Evolutionary conservation across 2,113 vertebrate species (phyloP), one percentile per base, ranked within the genome.

Genomic region (Helogale parvula): DNA sequence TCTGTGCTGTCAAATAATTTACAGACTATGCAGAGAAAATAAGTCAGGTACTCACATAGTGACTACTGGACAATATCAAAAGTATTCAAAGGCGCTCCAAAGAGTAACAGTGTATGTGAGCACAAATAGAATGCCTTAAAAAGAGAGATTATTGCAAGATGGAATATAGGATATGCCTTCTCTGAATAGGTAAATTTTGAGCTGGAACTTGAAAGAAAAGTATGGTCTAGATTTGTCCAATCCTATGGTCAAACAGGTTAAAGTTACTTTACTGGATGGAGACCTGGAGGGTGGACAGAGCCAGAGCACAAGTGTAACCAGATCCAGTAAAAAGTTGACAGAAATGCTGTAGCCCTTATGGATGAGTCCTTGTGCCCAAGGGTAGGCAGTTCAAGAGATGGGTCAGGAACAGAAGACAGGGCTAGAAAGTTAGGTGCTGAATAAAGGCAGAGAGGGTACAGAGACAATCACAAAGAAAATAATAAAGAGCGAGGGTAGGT

Each of bases 151-250:
- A 35, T 54, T 76, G 47, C 27, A 35, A 69, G 11, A 10, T 63
- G 5, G 47, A 93, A 41, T 66, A n/a, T 10, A 35, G 57, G 27
- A 54, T 29, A 69, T 23, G 10, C 3, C 45, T 54, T 93, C 35
- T 77, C 19, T 50, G 45, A 94, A 35, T 50, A 63, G 57, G 45
- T 86, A 23, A 33, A 52, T 95, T 95, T 92, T 90, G 41, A 96
- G 21, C 2, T 79, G 9, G 19, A 47, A 6, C 29, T 94, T 68
- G 38, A 52, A 41, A 13, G 81, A 74, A 88, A 9, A 88, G 69
- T n/a, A 89, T 31, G 23, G 33, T 69, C 23, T 89, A 81, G 31
- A 69, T 89, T 47, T 93, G 52, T 85, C 50, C 31, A 91, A 14
- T 76, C 7, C 6, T 17, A 41, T 0, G 47, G 31, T 41, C 16